Evolutionary conservation across 1,140 invertebrate species (phyloP), one percentile per base, ranked within the genome.

Genomic region (Watersipora subatra): DNA sequence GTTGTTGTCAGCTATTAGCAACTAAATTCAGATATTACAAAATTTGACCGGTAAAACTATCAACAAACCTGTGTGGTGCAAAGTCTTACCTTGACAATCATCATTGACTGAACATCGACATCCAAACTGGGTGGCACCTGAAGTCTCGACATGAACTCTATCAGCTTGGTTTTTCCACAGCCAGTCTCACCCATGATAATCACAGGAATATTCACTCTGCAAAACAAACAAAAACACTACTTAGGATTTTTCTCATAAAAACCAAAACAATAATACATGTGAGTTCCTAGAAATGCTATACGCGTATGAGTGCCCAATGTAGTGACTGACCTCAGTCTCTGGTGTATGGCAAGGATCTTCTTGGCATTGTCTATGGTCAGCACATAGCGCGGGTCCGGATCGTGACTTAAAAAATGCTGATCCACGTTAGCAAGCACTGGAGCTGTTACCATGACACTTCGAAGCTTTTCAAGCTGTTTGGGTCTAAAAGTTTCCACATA

Each of bases 181-280:
- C 77, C 77, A 12, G 77, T 78, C 65, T 78, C 77, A 15, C 77
- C 77, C 77, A 78, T 78, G 30, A 78, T 66, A 56, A 78, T 69
- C 2, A 78, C 76, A 26, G 77, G 77, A 57, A 78, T 77, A 61
- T 71, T 68, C 68, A 76, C 76, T 61, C 76, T 76, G 61, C 19
- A 66, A 63, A 30, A 62, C 24, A 20, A 15, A 15, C n/a, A 12
- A 55, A 55, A 55, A 15, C n/a, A 15, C 12, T 15, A 55, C 12
- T 15, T 15, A 55, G 12, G 12, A 12, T 55, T n/a, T 15, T 55
- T 55, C 34, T 15, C n/a, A 55, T 15, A 55, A n/a, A 55, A 55
- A n/a, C 12, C 12, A 55, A 55, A 15, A 15, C 12, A 12, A 15
- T 15, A 15, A n/a, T 15, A 15, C 34, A 55, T n/a, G n/a, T 55